Evolutionary conservation across 2,797 vertebrate species (phyloP).

Genomic region (Sandelia bainsii): DNA sequence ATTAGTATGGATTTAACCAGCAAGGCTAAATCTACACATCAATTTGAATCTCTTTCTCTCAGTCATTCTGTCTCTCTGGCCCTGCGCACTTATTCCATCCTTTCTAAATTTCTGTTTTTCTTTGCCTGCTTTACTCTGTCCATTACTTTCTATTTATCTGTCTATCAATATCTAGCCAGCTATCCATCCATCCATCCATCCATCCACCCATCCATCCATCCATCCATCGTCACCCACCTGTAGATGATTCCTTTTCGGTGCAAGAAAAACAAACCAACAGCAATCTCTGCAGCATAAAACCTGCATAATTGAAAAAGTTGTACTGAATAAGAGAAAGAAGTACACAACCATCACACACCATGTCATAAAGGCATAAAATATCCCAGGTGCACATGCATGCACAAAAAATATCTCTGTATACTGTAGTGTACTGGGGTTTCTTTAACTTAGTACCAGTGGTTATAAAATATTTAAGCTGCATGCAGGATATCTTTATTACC

Average conservation of each 20-base stretch:
- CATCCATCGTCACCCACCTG: constrained; percentile 85
- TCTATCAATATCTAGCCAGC: not conserved
- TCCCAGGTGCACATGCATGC: no score
- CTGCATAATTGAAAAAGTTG: constrained; percentile 77
- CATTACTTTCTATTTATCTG: not conserved
- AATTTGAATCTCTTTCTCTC: constrained; percentile 24
- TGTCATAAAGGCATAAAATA: not conserved
- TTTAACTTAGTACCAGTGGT: not conserved
- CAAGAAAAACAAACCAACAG: constrained; percentile 95
- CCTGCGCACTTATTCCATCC: not conserved
- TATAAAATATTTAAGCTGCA: not conserved
- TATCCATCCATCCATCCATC: not conserved
- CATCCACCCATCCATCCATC: constrained; percentile 68
- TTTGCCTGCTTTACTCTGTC: constrained; percentile 11
- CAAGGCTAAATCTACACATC: constrained; percentile 6
- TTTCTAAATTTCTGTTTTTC: not conserved
- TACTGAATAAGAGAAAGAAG: not conserved
- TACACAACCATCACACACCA: not conserved
- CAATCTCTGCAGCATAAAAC: constrained; percentile 97
- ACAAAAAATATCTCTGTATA: not conserved
- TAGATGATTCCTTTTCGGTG: constrained; percentile 98
- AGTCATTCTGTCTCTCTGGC: not conserved
- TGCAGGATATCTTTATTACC: not conserved
- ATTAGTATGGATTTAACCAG: constrained; percentile 26
- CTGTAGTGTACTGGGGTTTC: not conserved